Percentiles rank a stretch among this genome's conserved stretches.
Evolutionary conservation across 2,113 vertebrate genomes (phyloP).

Genomic region (Corydoras sp.): DNA sequence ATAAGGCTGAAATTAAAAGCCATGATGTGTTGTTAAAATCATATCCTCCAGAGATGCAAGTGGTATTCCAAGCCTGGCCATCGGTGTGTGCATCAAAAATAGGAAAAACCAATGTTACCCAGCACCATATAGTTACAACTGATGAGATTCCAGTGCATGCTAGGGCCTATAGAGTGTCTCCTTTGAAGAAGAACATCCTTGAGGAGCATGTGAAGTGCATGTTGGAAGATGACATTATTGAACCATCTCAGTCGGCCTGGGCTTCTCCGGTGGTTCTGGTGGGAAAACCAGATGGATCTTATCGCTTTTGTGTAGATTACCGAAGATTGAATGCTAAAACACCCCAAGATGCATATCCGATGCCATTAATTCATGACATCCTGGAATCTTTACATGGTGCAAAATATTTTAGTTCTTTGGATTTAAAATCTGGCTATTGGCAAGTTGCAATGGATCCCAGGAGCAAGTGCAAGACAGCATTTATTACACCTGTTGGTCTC

Average conservation of each 20-base stretch:
- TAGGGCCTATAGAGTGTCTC: too few relatives aligned
- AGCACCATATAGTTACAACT: too few relatives aligned
- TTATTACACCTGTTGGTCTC: constrained; percentile 6
- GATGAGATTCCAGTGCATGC: too few relatives aligned
- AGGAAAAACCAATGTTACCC: too few relatives aligned
- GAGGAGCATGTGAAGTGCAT: background rate
- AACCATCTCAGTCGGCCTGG: constrained; percentile 3
- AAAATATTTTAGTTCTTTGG: background rate
- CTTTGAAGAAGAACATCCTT: background rate
- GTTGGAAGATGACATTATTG: background rate
- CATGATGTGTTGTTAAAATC: too few relatives aligned
- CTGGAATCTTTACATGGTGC: background rate
- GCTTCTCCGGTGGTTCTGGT: background rate
- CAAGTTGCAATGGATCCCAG: background rate
- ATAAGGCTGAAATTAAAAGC: too few relatives aligned
- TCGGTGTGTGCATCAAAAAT: too few relatives aligned
- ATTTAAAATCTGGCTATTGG: background rate
- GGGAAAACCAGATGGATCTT: background rate
- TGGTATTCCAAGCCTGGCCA: too few relatives aligned
- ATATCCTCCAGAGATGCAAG: too few relatives aligned
- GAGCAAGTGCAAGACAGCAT: constrained; percentile 3
- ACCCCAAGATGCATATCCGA: background rate
- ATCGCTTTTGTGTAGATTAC: too few relatives aligned
- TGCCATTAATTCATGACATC: constrained; percentile 2
- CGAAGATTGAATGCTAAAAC: background rate